phyloP scores from a whole-genome alignment of 30 jellyfish, hydroid and myxozoan genomes.

The Clytia hemisphaerica region DNA sequence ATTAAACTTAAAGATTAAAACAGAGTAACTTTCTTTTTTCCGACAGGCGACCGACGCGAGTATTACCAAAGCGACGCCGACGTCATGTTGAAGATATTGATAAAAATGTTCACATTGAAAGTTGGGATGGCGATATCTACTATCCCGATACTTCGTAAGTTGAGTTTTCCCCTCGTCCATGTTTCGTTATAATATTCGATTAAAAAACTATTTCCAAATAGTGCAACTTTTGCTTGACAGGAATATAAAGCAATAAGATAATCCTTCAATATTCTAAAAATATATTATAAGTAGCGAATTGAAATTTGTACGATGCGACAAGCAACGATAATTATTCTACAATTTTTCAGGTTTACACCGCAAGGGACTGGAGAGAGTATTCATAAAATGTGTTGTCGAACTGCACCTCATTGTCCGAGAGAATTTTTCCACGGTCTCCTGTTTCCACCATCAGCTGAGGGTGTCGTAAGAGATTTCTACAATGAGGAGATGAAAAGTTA shows the following conservation, averaged over 20 bases:
- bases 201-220: not conserved
- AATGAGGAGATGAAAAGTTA: constrained; percentile 51
- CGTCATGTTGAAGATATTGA: constrained; percentile 38
- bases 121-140: constrained; percentile 90
- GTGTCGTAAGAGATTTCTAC: constrained; percentile 72
- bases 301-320: not conserved
- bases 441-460: constrained; percentile 90
- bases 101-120: constrained; percentile 67
- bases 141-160: constrained; percentile 56
- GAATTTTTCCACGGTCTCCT: constrained; percentile 58
- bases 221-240: not conserved
- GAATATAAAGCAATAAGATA: not conserved
- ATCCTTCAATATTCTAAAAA: not conserved
- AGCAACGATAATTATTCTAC: not conserved
- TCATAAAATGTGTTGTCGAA: constrained; percentile 83
- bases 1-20: not conserved
- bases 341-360: not conserved
- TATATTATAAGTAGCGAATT: not conserved
- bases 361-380: constrained; percentile 71
- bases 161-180: not conserved
- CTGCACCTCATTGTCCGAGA: constrained; percentile 78
- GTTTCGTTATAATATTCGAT: too few relatives aligned
- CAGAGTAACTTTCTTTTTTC: not conserved
- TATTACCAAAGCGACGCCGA: constrained; percentile 65
- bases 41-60: constrained; percentile 59